A percentile compares a stretch with the other conserved stretches of the same genome.
Evolutionary conservation across 2,888 invertebrate species (phyloP).

Genomic region (Thera obeliscata): DNA sequence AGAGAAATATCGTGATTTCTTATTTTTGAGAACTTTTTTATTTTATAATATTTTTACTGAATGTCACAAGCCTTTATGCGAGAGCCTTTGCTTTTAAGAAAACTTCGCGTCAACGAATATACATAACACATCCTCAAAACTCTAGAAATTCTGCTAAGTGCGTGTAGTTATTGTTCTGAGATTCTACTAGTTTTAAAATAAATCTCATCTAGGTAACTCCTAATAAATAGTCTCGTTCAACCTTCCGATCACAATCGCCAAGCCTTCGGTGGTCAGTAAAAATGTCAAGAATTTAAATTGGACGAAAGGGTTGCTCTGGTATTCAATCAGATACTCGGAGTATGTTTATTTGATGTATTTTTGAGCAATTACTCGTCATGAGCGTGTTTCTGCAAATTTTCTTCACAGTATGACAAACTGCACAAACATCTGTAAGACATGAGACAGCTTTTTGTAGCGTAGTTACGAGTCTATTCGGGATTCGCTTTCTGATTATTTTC

Average conservation of each 20-base stretch:
- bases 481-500: too few relatives aligned
- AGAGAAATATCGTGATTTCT: slow-evolving; percentile 3
- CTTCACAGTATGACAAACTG: slow-evolving; percentile 25
- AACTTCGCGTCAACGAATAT: too few relatives aligned
- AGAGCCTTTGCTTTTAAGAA: too few relatives aligned
- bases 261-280: slow-evolving; percentile 52
- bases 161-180: too few relatives aligned
- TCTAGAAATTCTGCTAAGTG: too few relatives aligned
- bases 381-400: slow-evolving; percentile 34
- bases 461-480: too few relatives aligned
- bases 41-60: too few relatives aligned
- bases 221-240: slow-evolving; percentile 23
- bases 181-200: background rate
- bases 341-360: slow-evolving; percentile 60
- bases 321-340: slow-evolving; percentile 59
- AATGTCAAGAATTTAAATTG: slow-evolving; percentile 64
- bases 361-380: slow-evolving; percentile 41
- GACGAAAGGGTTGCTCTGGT: slow-evolving; percentile 59
- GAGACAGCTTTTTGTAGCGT: too few relatives aligned
- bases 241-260: slow-evolving; percentile 29
- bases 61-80: too few relatives aligned
- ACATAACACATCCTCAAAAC: too few relatives aligned
- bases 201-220: slow-evolving; percentile 9
- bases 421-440: too few relatives aligned
- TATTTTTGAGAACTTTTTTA: too few relatives aligned